Percentiles rank a stretch among this genome's conserved stretches.
Conservation (phyloP, 2,888 invertebrate genomes). For the Isoperla grammatica region DNA sequence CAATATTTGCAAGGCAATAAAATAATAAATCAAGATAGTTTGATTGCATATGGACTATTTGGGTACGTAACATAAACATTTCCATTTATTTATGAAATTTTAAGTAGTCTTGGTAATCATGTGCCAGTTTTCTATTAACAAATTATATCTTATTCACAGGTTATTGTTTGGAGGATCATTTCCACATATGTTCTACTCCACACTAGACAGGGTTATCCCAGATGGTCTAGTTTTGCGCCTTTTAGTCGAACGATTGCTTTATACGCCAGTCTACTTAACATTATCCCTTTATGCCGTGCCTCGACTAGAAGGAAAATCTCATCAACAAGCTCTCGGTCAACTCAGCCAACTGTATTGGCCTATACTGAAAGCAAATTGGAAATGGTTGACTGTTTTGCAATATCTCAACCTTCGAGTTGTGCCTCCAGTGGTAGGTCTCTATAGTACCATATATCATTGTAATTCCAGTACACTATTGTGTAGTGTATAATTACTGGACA, state of each 20-base stretch:
- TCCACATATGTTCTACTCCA: slow-evolving; percentile 70
- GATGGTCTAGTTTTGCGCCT: slow-evolving; percentile 53
- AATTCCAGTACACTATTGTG: too few species aligned
- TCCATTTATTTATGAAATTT: slow-evolving; percentile 20
- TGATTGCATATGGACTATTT: slow-evolving; percentile 68
- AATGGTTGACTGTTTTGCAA: slow-evolving; percentile 68
- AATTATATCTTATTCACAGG: slow-evolving; percentile 43
- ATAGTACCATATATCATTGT: too few species aligned
- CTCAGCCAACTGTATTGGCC: slow-evolving; percentile 59
- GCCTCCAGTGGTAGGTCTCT: slow-evolving; percentile 65
- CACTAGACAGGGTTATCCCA: slow-evolving; percentile 56
- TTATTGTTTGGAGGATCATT: slow-evolving; percentile 73
- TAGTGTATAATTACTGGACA: too few species aligned
- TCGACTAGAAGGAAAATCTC: slow-evolving; percentile 70
- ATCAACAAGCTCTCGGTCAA: slow-evolving; percentile 57
- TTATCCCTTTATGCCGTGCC: slow-evolving; percentile 68
- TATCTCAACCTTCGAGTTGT: slow-evolving; percentile 67
- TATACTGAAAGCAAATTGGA: slow-evolving; percentile 67
- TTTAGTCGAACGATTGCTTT: slow-evolving; percentile 64
- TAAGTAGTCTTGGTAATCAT: slow-evolving; percentile 6
- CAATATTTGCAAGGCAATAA: slow-evolving; percentile 64
- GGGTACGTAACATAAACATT: slow-evolving; percentile 54
- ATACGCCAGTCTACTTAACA: slow-evolving; percentile 65
- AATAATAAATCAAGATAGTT: slow-evolving; percentile 57
- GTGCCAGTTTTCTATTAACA: background rate